phyloP scores from a whole-genome alignment of 2,888 invertebrate species.

The Lottia gigantea region DNA sequence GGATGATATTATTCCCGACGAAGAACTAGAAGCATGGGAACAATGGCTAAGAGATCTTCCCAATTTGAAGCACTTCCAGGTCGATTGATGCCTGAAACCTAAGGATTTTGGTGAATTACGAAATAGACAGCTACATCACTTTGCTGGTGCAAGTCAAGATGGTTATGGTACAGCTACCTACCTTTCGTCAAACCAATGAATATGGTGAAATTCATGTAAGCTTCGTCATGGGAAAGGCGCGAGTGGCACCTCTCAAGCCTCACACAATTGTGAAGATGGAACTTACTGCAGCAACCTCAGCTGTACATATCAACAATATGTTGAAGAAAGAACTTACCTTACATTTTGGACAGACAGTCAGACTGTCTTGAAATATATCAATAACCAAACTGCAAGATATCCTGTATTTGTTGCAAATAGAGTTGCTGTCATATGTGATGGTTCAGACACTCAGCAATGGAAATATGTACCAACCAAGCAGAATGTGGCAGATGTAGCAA shows the following conservation, averaged over 20 bases:
- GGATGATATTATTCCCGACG: neutral
- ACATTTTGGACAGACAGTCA: too few relatives aligned
- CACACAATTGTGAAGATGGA: slow-evolving; percentile 10
- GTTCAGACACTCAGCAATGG: slow-evolving; percentile 27
- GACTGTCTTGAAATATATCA: too few relatives aligned
- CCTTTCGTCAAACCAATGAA: neutral
- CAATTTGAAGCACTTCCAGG: neutral
- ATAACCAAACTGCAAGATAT: neutral
- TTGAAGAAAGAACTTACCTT: neutral
- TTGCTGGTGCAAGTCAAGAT: neutral
- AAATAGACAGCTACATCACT: slow-evolving; percentile 7
- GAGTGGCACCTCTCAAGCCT: slow-evolving; percentile 13
- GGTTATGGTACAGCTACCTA: slow-evolving; percentile 14
- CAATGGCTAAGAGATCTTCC: slow-evolving; percentile 15
- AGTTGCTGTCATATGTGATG: too few relatives aligned
- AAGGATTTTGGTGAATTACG: neutral
- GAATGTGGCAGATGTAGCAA: slow-evolving; percentile 32
- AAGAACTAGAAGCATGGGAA: neutral
- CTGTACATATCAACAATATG: slow-evolving; percentile 13
- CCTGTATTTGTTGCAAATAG: too few relatives aligned
- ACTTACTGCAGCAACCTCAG: slow-evolving; percentile 11
- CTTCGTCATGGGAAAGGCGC: neutral
- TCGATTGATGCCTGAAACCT: too few relatives aligned
- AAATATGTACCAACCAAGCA: slow-evolving; percentile 24
- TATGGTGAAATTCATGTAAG: slow-evolving; percentile 4